A percentile compares a stretch with the other conserved stretches of the same genome.
phyloP scores from a whole-genome alignment of 2,888 invertebrate genomes.

The Craniophora ligustri region DNA sequence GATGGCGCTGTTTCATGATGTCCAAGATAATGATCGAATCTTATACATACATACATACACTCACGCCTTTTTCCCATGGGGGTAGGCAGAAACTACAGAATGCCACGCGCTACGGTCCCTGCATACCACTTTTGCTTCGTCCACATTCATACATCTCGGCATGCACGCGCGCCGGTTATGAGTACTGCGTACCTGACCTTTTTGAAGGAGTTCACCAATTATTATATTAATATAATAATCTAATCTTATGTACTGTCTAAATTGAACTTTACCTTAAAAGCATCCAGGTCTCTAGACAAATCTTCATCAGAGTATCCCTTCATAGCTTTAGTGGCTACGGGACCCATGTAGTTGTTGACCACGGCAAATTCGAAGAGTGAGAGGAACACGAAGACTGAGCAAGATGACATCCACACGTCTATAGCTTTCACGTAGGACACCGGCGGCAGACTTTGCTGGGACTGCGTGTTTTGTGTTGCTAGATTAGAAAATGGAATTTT shows the following conservation, averaged over 20 bases:
- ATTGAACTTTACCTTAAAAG: slow-evolving; percentile 90
- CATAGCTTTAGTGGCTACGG: slow-evolving; percentile 96
- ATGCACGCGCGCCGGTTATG: too few species aligned
- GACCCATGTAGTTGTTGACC: slow-evolving; percentile 96
- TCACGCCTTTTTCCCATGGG: too few species aligned
- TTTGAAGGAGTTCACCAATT: too few species aligned
- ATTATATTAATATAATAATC: neutral
- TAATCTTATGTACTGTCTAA: neutral
- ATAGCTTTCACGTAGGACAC: slow-evolving; percentile 98
- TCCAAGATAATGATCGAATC: too few species aligned
- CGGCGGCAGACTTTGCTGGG: slow-evolving; percentile 95
- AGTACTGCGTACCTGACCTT: too few species aligned
- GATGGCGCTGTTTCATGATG: too few species aligned
- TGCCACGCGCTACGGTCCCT: too few species aligned
- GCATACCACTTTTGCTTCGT: too few species aligned
- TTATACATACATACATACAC: neutral
- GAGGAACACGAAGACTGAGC: slow-evolving; percentile 96
- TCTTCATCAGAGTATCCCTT: slow-evolving; percentile 97
- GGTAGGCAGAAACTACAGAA: too few species aligned
- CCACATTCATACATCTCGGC: too few species aligned
- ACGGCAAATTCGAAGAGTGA: slow-evolving; percentile 97
- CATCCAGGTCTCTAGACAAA: slow-evolving; percentile 91
- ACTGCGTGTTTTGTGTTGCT: slow-evolving; percentile 98
- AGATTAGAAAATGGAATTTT: slow-evolving; percentile 18
- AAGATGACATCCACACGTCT: slow-evolving; percentile 97